Evolutionary conservation across 2,797 vertebrate species (phyloP).

Genomic region (Falco cherrug): DNA sequence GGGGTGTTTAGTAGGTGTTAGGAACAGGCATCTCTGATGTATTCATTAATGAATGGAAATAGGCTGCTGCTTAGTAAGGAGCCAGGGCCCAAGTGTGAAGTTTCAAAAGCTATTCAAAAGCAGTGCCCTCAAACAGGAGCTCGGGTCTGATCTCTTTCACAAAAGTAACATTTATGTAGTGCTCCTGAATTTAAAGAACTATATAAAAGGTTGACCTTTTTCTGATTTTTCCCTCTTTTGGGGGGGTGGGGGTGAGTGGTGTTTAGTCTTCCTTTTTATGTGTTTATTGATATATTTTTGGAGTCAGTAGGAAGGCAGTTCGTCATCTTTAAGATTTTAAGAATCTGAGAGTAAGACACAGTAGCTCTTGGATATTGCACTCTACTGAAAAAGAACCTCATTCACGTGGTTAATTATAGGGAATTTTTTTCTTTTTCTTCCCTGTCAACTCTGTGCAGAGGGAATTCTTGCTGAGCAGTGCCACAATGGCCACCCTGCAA

Average conservation of each 20-base stretch:
- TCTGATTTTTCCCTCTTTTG: background rate
- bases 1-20: background rate
- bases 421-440: background rate
- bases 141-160: background rate
- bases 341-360: background rate
- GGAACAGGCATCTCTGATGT: background rate
- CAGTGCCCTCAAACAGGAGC: background rate
- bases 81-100: background rate
- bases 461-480: constrained; percentile 6
- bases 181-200: background rate
- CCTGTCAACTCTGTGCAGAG: background rate
- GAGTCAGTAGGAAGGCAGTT: background rate
- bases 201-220: background rate
- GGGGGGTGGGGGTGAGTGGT: too few relatives aligned
- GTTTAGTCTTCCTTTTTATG: background rate
- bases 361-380: background rate
- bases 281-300: background rate
- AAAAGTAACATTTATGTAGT: background rate
- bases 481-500: background rate
- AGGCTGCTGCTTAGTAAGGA: background rate
- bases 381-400: background rate
- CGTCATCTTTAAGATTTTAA: background rate
- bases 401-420: constrained; percentile 19
- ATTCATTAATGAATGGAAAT: background rate
- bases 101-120: background rate